phyloP scores from a whole-genome alignment of 2,888 invertebrate genomes.

The Acanthoscelides obtectus region DNA sequence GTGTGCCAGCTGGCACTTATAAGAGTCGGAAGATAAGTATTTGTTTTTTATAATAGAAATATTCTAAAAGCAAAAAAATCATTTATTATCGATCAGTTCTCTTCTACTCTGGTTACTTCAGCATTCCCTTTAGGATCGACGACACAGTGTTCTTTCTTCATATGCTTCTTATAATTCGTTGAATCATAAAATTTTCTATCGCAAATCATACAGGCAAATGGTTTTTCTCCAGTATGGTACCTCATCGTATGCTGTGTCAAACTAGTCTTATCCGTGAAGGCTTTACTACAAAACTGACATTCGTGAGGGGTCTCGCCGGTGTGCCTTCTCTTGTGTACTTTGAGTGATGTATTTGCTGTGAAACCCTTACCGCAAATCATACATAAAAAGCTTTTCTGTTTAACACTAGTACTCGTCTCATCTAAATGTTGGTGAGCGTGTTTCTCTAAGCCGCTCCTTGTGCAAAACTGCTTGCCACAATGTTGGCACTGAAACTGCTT shows the following conservation, averaged over 20 bases:
- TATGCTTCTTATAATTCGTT: conserved; percentile 21
- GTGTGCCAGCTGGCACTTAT: too few relatives aligned
- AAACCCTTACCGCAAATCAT: conserved; percentile 31
- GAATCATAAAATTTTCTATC: conserved; percentile 20
- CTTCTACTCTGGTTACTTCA: not conserved
- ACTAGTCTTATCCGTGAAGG: not conserved
- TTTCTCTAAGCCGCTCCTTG: conserved; percentile 13
- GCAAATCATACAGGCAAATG: conserved; percentile 18
- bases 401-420: conserved; percentile 3
- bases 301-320: conserved; percentile 17
- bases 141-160: not conserved
- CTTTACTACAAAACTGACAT: conserved; percentile 14
- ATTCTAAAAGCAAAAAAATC: too few relatives aligned
- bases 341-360: conserved; percentile 25
- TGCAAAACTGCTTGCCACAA: conserved; percentile 20
- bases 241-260: not conserved
- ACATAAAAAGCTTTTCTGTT: conserved; percentile 11
- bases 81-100: too few relatives aligned
- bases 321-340: conserved; percentile 21
- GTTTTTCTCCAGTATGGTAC: conserved; percentile 16
- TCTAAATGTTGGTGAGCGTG: conserved; percentile 10
- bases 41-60: too few relatives aligned
- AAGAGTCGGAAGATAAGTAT: too few relatives aligned
- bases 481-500: conserved; percentile 23
- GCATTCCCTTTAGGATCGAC: not conserved